These are phyloP conservation scores for Cylloceria caligata DNA, from an alignment of 2,888 invertebrate species.

Conservation along the genomic window DNA sequence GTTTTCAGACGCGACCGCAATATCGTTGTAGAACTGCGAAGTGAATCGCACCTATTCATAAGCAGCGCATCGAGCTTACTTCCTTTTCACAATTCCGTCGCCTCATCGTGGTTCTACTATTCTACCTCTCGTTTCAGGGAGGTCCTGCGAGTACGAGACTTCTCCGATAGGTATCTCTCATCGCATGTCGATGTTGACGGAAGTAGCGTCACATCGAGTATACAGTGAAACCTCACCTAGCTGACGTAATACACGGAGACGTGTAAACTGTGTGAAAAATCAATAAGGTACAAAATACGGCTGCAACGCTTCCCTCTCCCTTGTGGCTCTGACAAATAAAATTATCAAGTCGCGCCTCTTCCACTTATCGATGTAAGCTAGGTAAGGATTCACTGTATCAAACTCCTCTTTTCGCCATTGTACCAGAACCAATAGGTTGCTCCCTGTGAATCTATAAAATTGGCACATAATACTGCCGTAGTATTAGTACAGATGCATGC, in stretches of 20 bases:
- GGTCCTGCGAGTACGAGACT: constrained; percentile 7
- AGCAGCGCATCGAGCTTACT: constrained; percentile 33
- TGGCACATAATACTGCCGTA: neutral
- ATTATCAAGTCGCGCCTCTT: too few relatives aligned
- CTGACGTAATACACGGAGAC: too few relatives aligned
- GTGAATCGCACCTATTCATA: constrained; percentile 16
- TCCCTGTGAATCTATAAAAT: constrained; percentile 26
- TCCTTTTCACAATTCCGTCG: constrained; percentile 20
- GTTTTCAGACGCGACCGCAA: constrained; percentile 49
- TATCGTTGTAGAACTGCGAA: constrained; percentile 29
- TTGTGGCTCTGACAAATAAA: too few relatives aligned
- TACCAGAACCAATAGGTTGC: constrained; percentile 28
- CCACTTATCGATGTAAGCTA: too few relatives aligned
- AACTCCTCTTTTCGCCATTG: constrained; percentile 58
- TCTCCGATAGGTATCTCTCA: constrained; percentile 36
- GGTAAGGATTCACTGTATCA: too few relatives aligned
- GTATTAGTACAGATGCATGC: neutral
- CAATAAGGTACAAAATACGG: too few relatives aligned
- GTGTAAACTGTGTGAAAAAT: too few relatives aligned
- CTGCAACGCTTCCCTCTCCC: too few relatives aligned
- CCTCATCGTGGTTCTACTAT: constrained; percentile 25
- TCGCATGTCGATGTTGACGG: constrained; percentile 59
- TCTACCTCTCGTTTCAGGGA: constrained; percentile 23
- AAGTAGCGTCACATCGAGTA: constrained; percentile 56
- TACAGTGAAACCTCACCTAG: too few relatives aligned